Evolutionary conservation across 2,888 invertebrate species (phyloP).

Genomic region (Hecatera dysodea): DNA sequence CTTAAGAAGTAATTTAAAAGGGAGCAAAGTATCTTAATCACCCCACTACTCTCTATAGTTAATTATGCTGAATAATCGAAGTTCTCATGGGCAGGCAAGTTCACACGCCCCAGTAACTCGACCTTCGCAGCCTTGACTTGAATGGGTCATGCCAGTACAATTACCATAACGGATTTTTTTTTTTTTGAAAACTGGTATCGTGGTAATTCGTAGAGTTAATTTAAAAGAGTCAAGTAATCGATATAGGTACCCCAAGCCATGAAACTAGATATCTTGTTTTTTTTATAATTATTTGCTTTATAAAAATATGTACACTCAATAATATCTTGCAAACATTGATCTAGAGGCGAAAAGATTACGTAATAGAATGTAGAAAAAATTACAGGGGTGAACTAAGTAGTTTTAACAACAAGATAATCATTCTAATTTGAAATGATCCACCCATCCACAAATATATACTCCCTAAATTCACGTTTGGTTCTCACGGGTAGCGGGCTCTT

Average conservation of each 20-base stretch:
- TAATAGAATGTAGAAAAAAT: too few relatives aligned
- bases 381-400: too few relatives aligned
- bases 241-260: neutral
- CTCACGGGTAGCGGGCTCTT: constrained; percentile 25
- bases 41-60: constrained; percentile 14
- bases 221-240: neutral
- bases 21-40: constrained; percentile 28
- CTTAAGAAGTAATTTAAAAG: constrained; percentile 19
- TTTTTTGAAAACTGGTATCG: neutral
- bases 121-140: constrained; percentile 41
- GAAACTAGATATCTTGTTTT: too few relatives aligned
- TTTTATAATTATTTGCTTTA: too few relatives aligned
- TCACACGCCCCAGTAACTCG: constrained; percentile 57
- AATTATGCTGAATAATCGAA: constrained; percentile 35
- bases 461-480: neutral
- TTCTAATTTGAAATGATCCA: neutral
- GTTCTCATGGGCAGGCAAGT: constrained; percentile 41
- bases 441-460: neutral
- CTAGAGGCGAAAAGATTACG: too few relatives aligned
- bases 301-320: too few relatives aligned
- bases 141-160: constrained; percentile 29
- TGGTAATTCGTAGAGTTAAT: neutral
- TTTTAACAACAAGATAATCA: too few relatives aligned
- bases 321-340: too few relatives aligned
- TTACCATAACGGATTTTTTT: constrained; percentile 16